Base-by-base conservation (phyloP, 2,797 vertebrate genomes). In the Podarcis lilfordi region DNA sequence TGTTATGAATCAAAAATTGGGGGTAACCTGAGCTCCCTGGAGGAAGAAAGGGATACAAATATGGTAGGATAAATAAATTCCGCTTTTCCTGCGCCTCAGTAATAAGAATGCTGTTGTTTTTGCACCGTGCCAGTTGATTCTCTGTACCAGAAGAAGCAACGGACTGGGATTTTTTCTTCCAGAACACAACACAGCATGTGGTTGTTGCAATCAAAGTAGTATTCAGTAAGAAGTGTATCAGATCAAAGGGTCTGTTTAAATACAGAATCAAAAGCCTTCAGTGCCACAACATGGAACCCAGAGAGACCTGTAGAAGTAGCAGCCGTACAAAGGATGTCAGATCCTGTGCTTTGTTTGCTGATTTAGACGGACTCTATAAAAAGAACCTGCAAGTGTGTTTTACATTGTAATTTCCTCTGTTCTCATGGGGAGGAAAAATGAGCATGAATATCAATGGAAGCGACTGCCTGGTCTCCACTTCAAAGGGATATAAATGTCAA, bases 381-480 rank as follows among this genome's bases (percentile, higher is more conserved):
- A 35, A 9, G 23, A 71, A 40, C 76, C 89, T 66, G 69, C 78
- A 88, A 72, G 78, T 68, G 13, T 45, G n/a, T 93, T 89, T 92
- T 88, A 86, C 68, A 59, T 7, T 71, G 80, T 66, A 86, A 64
- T 81, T 90, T 92, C 43, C 40, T 84, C 87, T 71, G 71, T 68
- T 89, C 86, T 86, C 29, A 25, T n/a, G 59, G 0, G 5, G 25
- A 76, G 82, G 80, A 59, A 77, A 82, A 87, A 81, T 5, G 61
- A 77, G 37, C 29, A 72, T 85, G 80, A 91, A 89, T 82, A 43
- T 71, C 80, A 76, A 37, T 87, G 66, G 19, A 23, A 55, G 81
- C 21, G 75, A 71, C 25, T 90, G 27, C n/a, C 32, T 32, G 74
- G 50, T 80, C 50, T 88, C 45, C 50, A 80, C 71, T 85, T 89